Evolutionary conservation across 1,140 invertebrate genomes (phyloP).

Genomic region (Venturia canescens): DNA sequence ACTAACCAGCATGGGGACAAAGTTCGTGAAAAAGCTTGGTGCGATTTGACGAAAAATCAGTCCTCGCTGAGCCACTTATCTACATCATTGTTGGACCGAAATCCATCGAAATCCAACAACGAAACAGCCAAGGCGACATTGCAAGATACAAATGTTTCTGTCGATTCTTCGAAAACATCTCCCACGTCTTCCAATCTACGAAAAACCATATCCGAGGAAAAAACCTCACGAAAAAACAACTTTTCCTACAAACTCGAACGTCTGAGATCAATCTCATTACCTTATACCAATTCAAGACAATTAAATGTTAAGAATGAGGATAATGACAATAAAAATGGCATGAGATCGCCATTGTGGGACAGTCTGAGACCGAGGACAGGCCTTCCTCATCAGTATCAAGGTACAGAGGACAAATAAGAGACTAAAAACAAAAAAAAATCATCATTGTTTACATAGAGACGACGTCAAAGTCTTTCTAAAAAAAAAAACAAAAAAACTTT

Average conservation of each 20-base stretch:
- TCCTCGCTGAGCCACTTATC: conserved; percentile 63
- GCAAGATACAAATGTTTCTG: conserved; percentile 61
- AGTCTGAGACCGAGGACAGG: conserved; percentile 69
- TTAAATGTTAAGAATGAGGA: conserved; percentile 61
- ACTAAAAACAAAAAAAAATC: conserved; percentile 11
- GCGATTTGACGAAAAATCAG: conserved; percentile 62
- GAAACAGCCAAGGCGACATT: conserved; percentile 55
- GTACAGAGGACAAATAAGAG: conserved; percentile 71
- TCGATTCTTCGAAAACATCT: conserved; percentile 51
- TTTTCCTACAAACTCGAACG: conserved; percentile 67
- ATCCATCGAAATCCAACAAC: conserved; percentile 57
- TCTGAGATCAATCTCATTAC: conserved; percentile 68
- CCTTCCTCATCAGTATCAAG: conserved; percentile 73
- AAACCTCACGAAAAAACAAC: conserved; percentile 50
- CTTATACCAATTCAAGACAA: conserved; percentile 61
- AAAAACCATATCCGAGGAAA: conserved; percentile 62
- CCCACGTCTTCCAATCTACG: conserved; percentile 53
- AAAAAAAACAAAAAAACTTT: conserved; percentile 12
- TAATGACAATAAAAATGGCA: conserved; percentile 62
- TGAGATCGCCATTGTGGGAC: conserved; percentile 67
- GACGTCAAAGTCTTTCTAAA: neutral
- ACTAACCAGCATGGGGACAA: conserved; percentile 73
- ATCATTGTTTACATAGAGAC: neutral
- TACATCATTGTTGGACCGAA: conserved; percentile 58
- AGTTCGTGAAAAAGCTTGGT: conserved; percentile 59